Percentiles rank a stretch among this genome's conserved stretches.
Conservation (phyloP, 2,888 invertebrate genomes). For the Molanna angustata region DNA sequence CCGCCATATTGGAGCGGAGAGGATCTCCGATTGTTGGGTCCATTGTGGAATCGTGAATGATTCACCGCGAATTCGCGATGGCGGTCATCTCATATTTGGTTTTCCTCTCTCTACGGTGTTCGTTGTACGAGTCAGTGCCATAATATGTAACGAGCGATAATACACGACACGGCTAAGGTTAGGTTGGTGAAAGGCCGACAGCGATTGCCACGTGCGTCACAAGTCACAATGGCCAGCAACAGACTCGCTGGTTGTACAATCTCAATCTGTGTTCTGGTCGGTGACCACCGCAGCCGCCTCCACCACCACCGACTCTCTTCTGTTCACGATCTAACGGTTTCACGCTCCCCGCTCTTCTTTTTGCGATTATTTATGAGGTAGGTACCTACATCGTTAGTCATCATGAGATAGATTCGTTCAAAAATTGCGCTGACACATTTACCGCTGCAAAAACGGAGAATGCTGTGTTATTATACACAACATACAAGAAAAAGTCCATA, state of each 20-base stretch:
- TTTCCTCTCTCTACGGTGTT: slow-evolving; percentile 1
- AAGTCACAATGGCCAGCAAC: background rate
- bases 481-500: too few species aligned
- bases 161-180: slow-evolving; percentile 1
- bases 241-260: background rate
- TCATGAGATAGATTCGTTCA: background rate
- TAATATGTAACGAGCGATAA: slow-evolving; percentile 1
- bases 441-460: too few species aligned
- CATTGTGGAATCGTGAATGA: too few species aligned
- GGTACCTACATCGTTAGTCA: slow-evolving; percentile 11
- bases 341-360: too few species aligned
- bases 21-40: too few species aligned
- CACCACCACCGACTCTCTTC: slow-evolving; percentile 6
- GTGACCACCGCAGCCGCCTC: background rate
- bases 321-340: slow-evolving; percentile 5
- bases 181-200: background rate
- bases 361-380: too few species aligned
- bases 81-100: slow-evolving; percentile 41
- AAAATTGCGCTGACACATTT: background rate
- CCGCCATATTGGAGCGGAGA: too few species aligned
- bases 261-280: background rate
- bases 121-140: background rate
- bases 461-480: too few species aligned
- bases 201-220: slow-evolving; percentile 3
- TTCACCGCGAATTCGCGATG: slow-evolving; percentile 36